Evolutionary conservation across 2,888 invertebrate genomes (phyloP).

Genomic region (Torymus tubicola): DNA sequence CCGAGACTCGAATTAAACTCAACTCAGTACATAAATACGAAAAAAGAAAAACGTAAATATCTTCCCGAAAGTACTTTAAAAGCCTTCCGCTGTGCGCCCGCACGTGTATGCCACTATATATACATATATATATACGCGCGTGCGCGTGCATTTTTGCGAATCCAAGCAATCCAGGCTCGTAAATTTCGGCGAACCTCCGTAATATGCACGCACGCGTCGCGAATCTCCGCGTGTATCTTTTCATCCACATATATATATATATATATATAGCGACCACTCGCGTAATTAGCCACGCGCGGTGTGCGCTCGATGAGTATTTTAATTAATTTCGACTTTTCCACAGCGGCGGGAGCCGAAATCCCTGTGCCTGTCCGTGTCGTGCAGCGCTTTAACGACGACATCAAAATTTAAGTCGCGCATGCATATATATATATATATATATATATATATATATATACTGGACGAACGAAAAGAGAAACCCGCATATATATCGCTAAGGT

Average conservation of each 20-base stretch:
- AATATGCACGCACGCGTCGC: too few species aligned
- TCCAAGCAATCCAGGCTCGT: conserved; percentile 11
- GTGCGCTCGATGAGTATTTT: conserved; percentile 8
- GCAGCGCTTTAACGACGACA: conserved; percentile 19
- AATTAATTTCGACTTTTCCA: conserved; percentile 43
- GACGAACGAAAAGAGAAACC: neutral
- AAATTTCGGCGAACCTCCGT: conserved; percentile 20
- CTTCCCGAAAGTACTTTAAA: too few species aligned
- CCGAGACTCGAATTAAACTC: conserved; percentile 4
- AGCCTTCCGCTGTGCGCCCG: too few species aligned
- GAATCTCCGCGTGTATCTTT: conserved; percentile 1
- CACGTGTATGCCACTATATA: too few species aligned
- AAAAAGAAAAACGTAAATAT: too few species aligned
- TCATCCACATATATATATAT: too few species aligned
- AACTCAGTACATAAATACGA: neutral
- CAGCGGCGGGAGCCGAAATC: neutral
- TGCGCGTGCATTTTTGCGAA: neutral
- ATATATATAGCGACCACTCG: neutral
- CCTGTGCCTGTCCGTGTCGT: neutral
- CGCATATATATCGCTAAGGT: too few species aligned
- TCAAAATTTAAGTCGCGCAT: conserved; percentile 28
- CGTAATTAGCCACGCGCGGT: conserved; percentile 39
- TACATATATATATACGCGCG: too few species aligned
- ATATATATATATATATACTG: too few species aligned
- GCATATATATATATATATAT: too few species aligned